Conservation (phyloP, 2,797 vertebrate genomes). For the Salarias fasciatus region DNA sequence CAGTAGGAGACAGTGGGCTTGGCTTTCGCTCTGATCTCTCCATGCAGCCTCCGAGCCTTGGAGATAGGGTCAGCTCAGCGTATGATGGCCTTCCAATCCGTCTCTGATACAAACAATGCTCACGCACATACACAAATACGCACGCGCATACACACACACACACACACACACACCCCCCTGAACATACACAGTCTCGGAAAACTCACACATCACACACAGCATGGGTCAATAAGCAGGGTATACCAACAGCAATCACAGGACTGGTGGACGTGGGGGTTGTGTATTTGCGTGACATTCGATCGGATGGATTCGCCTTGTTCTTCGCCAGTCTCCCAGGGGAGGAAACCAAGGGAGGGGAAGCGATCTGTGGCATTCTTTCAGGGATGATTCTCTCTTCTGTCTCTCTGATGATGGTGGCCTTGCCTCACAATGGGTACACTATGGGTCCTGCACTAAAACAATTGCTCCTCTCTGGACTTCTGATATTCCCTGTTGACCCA, state of each 20-base stretch:
- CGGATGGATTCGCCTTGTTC: slow-evolving; percentile 78
- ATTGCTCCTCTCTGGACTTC: slow-evolving; percentile 57
- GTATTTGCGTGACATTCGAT: slow-evolving; percentile 81
- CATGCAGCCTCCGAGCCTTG: slow-evolving; percentile 75
- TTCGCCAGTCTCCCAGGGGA: slow-evolving; percentile 66
- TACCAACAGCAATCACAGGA: slow-evolving; percentile 80
- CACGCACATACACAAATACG: slow-evolving; percentile 29
- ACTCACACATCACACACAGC: slow-evolving; percentile 69
- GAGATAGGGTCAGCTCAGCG: slow-evolving; percentile 80
- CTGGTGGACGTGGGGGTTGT: slow-evolving; percentile 63
- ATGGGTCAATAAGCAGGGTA: slow-evolving; percentile 81
- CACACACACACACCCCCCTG: background rate
- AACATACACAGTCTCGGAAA: slow-evolving; percentile 59
- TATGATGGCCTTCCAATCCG: slow-evolving; percentile 75
- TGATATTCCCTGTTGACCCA: slow-evolving; percentile 57
- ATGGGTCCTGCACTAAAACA: slow-evolving; percentile 66
- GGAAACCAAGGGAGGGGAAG: slow-evolving; percentile 55
- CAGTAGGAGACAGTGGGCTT: slow-evolving; percentile 74
- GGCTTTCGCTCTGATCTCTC: slow-evolving; percentile 79
- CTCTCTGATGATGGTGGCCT: slow-evolving; percentile 74
- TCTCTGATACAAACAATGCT: slow-evolving; percentile 70
- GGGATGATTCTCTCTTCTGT: slow-evolving; percentile 65
- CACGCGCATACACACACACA: slow-evolving; percentile 6
- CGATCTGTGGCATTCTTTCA: slow-evolving; percentile 74
- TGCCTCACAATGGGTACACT: slow-evolving; percentile 63